phyloP scores from a whole-genome alignment of 2,797 vertebrate species.

The Sus cebifrons region DNA sequence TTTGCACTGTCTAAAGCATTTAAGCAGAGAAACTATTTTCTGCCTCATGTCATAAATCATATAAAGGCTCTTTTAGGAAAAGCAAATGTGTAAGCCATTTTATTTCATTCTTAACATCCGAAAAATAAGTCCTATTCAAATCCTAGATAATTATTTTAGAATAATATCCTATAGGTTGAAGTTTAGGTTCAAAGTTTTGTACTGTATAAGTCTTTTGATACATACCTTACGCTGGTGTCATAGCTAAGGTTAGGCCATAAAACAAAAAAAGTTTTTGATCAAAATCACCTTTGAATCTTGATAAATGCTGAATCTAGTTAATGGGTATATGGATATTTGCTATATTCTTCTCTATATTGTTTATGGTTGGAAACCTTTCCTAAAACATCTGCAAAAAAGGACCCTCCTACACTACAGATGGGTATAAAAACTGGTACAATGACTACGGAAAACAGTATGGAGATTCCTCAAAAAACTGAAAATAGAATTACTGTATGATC shows the following conservation, averaged over 20 bases:
- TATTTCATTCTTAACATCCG: neutral
- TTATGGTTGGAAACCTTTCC: conserved; percentile 1
- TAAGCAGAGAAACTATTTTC: neutral
- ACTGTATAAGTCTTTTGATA: neutral
- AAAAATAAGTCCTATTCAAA: neutral
- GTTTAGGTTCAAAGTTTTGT: neutral
- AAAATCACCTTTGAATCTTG: neutral
- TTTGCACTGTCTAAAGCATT: neutral
- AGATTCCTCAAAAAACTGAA: too few relatives aligned
- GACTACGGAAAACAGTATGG: too few relatives aligned
- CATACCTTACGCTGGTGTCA: neutral
- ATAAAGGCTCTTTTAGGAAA: conserved; percentile 1
- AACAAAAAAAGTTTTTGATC: neutral
- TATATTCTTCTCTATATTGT: neutral
- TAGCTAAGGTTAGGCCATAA: neutral
- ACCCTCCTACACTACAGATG: too few relatives aligned
- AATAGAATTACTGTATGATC: too few relatives aligned
- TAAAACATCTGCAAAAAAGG: too few relatives aligned
- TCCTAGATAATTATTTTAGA: neutral
- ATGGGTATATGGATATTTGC: neutral
- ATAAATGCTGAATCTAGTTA: neutral
- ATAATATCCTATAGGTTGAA: neutral
- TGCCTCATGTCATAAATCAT: neutral
- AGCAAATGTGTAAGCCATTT: neutral
- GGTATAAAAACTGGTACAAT: too few relatives aligned